phyloP scores from a whole-genome alignment of 2,888 invertebrate genomes.

The Emmelina monodactyla region DNA sequence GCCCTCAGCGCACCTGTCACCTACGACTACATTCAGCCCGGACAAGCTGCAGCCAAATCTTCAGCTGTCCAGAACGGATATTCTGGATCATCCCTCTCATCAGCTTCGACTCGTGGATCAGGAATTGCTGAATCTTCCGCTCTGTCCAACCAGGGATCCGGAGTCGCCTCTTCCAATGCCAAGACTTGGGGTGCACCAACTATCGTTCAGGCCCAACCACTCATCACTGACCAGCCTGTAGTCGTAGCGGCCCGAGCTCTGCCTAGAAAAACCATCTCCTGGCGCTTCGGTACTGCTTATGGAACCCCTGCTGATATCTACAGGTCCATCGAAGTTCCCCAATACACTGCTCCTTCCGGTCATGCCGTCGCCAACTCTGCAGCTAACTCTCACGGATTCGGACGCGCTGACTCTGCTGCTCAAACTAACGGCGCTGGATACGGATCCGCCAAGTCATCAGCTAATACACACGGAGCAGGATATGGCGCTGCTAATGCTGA shows the following conservation, averaged over 20 bases:
- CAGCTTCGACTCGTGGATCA: conserved; percentile 28
- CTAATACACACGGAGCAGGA: conserved; percentile 16
- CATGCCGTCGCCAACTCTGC: conserved; percentile 22
- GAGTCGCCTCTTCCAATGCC: conserved; percentile 35
- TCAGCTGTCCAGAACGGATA: conserved; percentile 29
- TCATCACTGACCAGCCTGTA: conserved; percentile 21
- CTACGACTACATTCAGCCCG: neutral
- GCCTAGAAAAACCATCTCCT: conserved; percentile 31
- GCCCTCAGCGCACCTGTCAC: no score
- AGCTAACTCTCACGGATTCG: conserved; percentile 20
- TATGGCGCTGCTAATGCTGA: conserved; percentile 25
- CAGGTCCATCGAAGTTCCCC: no score
- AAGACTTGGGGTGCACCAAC: conserved; percentile 32
- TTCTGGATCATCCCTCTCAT: conserved; percentile 30
- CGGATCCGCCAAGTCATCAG: conserved; percentile 11
- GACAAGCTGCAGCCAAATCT: conserved; percentile 27
- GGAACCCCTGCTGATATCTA: conserved; percentile 21
- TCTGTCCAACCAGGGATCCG: conserved; percentile 29
- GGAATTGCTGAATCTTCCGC: conserved; percentile 38
- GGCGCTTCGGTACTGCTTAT: conserved; percentile 48
- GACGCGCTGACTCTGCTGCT: conserved; percentile 18
- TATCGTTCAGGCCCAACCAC: conserved; percentile 28
- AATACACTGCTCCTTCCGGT: conserved; percentile 3
- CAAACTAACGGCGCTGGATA: conserved; percentile 19
- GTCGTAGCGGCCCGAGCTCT: conserved; percentile 26